Percentiles rank a stretch among this genome's conserved stretches.
phyloP scores from a whole-genome alignment of 2,113 vertebrate genomes.

The Ictalurus furcatus region DNA sequence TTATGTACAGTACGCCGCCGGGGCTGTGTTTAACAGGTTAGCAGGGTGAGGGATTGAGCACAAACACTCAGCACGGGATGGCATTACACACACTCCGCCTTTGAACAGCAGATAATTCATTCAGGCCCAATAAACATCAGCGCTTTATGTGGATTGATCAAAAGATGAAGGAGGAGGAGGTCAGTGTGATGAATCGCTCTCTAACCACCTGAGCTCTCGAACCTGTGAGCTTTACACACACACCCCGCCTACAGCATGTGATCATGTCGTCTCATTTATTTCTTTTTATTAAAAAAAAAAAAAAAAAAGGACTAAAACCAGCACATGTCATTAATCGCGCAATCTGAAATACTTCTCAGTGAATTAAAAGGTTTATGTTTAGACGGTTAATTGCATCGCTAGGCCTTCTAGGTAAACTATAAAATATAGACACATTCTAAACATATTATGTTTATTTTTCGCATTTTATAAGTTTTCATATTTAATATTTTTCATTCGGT shows the following conservation, averaged over 20 bases:
- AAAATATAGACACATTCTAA: not conserved
- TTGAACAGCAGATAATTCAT: slow-evolving; percentile 68
- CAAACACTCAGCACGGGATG: slow-evolving; percentile 60
- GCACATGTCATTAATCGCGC: not conserved
- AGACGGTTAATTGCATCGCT: not conserved
- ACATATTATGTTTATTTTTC: not conserved
- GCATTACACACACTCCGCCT: slow-evolving; percentile 46
- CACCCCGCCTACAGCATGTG: not conserved
- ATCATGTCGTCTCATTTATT: not conserved
- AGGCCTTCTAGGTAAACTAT: not conserved
- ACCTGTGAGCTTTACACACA: slow-evolving; percentile 12
- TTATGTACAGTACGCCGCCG: slow-evolving; percentile 66
- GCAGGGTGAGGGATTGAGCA: slow-evolving; percentile 49
- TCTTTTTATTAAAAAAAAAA: not conserved
- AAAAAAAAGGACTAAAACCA: not conserved
- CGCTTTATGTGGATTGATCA: slow-evolving; percentile 63
- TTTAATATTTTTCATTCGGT: not conserved
- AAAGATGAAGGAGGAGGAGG: slow-evolving; percentile 63
- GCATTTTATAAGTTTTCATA: not conserved
- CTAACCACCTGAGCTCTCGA: slow-evolving; percentile 12
- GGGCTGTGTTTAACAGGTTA: slow-evolving; percentile 48
- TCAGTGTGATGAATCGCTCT: slow-evolving; percentile 70
- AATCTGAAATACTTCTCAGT: not conserved
- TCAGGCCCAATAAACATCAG: slow-evolving; percentile 69
- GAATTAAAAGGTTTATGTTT: not conserved